Evolutionary conservation across 2,797 vertebrate species (phyloP).

Genomic region (Phrynocephalus vlangalii): DNA sequence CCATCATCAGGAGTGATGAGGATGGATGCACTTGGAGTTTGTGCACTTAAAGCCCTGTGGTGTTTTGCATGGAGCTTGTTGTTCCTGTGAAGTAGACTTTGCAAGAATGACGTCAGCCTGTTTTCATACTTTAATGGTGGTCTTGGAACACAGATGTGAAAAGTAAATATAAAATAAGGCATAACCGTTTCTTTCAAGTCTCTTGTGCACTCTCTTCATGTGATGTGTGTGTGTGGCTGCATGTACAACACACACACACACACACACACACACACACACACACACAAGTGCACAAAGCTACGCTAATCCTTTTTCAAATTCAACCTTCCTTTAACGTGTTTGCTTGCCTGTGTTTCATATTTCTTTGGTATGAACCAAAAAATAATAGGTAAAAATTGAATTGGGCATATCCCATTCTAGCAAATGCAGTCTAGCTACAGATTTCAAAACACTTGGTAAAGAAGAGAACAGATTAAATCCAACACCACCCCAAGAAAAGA

Average conservation of each 20-base stretch:
- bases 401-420: neutral
- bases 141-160: neutral
- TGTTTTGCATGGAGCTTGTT: neutral
- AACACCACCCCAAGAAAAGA: neutral
- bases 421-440: neutral
- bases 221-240: no score
- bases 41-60: neutral
- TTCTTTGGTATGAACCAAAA: neutral
- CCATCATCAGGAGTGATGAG: neutral
- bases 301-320: neutral
- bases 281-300: neutral
- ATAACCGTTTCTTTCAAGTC: neutral
- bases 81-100: neutral
- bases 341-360: neutral
- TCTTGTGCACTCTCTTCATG: neutral
- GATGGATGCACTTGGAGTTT: neutral
- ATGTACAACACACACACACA: no score
- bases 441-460: conserved; percentile 26
- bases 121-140: neutral
- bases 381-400: neutral
- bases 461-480: neutral
- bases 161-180: neutral
- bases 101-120: neutral
- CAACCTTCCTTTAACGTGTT: neutral
- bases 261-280: no score